Evolutionary conservation across 30 jellyfish, hydroid and myxozoan species (phyloP), one percentile per base, ranked within the genome.

Genomic region (Nemopilema nomurai): DNA sequence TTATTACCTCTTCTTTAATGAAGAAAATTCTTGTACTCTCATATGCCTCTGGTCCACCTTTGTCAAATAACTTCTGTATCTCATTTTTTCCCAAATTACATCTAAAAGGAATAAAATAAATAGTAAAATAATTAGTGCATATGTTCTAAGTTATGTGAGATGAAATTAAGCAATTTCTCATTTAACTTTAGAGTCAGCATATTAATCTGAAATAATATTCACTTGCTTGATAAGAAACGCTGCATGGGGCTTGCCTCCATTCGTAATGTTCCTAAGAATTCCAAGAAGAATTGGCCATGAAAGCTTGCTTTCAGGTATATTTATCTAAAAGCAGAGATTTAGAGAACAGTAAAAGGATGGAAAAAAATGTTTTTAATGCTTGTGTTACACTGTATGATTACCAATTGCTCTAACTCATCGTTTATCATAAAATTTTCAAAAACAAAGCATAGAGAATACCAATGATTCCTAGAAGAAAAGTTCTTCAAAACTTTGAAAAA

Each of bases 11-110:
- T 64, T 51, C 49, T 41, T 81, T 69, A 69, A 88, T 64, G 69
- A 94, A 94, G 29, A 81, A 28, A 70, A 89, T 79, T 67, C 76
- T 92, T 8, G 97, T 89, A 30, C 97, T 83, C 80, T 94, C 99
- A 71, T 87, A 91, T 41, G 99, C 96, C 78, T 94, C 99, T 9
- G 92, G 93, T 18, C 99, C 97, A 22, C 99, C 99, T 51, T 80
- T 50, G n/a, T 67, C 33, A 49, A 90, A 94, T 21, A 62, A 74
- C 51, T 77, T 64, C 19, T 31, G 69, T 16, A 94, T 73, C 24
- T 85, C 79, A 9, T 75, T 82, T n/a, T 73, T 82, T 62, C 70
- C 52, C 73, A 89, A 68, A n/a, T 57, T 62, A 65, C 99, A 94
- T 24, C 99, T 94, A 67, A 19, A 18, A 62, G 23, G 49, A 53